These are phyloP conservation scores for Pterobdella sp. DNA, from an alignment of 2,888 invertebrate species.

Conservation along the genomic window DNA sequence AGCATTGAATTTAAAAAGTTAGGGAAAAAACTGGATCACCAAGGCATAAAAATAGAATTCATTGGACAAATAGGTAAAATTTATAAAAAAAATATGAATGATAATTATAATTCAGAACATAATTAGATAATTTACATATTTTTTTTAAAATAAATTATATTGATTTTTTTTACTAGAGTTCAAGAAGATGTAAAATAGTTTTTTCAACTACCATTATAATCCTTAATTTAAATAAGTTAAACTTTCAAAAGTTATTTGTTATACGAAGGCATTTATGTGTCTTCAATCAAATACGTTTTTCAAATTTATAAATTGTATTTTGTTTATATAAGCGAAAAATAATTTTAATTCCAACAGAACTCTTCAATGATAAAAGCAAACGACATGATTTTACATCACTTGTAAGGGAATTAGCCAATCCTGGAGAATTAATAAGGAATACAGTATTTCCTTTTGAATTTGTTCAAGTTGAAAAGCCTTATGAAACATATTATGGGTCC, in stretches of 20 bases:
- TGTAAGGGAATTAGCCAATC: constrained; percentile 88
- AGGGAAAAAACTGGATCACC: constrained; percentile 91
- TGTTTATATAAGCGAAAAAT: too few relatives aligned
- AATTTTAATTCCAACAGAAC: constrained; percentile 57
- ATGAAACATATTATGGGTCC: constrained; percentile 92
- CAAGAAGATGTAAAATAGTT: too few relatives aligned
- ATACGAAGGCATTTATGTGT: too few relatives aligned
- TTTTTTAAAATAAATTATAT: too few relatives aligned
- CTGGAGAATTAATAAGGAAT: constrained; percentile 88
- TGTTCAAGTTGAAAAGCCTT: constrained; percentile 95
- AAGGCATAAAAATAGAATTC: constrained; percentile 97
- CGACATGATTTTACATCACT: constrained; percentile 95
- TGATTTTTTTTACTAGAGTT: too few relatives aligned
- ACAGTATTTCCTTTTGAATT: constrained; percentile 94
- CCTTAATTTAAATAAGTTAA: too few relatives aligned
- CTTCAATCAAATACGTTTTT: not conserved
- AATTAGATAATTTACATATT: too few relatives aligned
- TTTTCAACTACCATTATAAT: too few relatives aligned
- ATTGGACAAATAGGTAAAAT: constrained; percentile 73
- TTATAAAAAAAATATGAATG: too few relatives aligned
- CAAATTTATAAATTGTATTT: not conserved
- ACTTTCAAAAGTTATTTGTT: too few relatives aligned
- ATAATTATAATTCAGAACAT: too few relatives aligned
- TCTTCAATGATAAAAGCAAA: constrained; percentile 96
- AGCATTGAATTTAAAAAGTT: constrained; percentile 88